A percentile compares a stretch with the other conserved stretches of the same genome.
These are phyloP conservation scores for Scaptomyza cyrtandrae DNA, from an alignment of 2,888 invertebrate species.

Conservation along the genomic window DNA sequence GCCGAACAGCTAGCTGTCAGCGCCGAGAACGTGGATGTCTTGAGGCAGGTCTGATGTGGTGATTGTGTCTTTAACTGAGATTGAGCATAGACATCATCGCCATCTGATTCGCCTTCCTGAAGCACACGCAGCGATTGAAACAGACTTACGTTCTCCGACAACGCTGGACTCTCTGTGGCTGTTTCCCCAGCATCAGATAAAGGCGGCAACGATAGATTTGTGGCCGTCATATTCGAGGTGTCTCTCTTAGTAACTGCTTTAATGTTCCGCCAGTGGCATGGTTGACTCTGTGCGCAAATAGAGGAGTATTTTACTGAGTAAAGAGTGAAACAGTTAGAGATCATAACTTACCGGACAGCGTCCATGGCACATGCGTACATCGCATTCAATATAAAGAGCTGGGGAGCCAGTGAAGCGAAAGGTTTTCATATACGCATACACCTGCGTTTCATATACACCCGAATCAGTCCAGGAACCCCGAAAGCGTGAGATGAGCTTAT, in stretches of 20 bases:
- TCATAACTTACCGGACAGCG: constrained; percentile 91
- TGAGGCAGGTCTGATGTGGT: constrained; percentile 87
- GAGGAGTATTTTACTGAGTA: neutral
- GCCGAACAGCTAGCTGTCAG: constrained; percentile 89
- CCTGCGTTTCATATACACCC: constrained; percentile 96
- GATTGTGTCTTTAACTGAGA: constrained; percentile 45
- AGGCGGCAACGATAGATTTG: constrained; percentile 68
- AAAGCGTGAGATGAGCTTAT: constrained; percentile 95
- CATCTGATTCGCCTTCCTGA: constrained; percentile 92
- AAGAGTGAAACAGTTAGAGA: neutral
- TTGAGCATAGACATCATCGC: constrained; percentile 80
- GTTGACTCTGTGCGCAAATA: constrained; percentile 89
- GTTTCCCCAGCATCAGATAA: constrained; percentile 37
- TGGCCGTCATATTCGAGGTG: constrained; percentile 85
- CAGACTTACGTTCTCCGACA: constrained; percentile 95
- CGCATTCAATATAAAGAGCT: constrained; percentile 96
- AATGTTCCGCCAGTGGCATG: constrained; percentile 96
- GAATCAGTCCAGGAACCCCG: constrained; percentile 96
- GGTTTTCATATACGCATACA: constrained; percentile 97
- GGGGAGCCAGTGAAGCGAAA: constrained; percentile 95
- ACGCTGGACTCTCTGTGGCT: constrained; percentile 74
- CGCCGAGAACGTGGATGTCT: constrained; percentile 88
- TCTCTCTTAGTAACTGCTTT: constrained; percentile 92
- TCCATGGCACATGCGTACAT: constrained; percentile 97
- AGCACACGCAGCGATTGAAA: constrained; percentile 95